Conservation (phyloP, 2,113 vertebrate species). For the Ochotona curzoniae region DNA sequence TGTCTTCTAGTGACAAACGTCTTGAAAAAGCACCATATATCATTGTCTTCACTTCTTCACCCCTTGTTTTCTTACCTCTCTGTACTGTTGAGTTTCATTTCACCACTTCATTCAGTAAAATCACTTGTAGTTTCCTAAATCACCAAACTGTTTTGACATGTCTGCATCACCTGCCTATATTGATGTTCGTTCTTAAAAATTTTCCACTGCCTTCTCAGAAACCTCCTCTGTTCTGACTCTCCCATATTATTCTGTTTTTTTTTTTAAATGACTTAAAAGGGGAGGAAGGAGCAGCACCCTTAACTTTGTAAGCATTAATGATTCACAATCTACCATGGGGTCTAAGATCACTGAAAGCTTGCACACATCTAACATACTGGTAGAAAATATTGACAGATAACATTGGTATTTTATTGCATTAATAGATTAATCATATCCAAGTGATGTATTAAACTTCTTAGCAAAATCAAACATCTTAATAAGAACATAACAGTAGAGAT, state of each 20-base stretch:
- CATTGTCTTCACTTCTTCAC: not conserved
- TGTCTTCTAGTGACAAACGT: not conserved
- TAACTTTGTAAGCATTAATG: not conserved
- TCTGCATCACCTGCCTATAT: not conserved
- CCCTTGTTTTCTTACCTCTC: not conserved
- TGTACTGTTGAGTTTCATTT: not conserved
- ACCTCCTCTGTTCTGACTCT: not conserved
- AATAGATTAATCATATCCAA: not conserved
- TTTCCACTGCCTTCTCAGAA: slow-evolving; percentile 12
- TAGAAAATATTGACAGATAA: not conserved
- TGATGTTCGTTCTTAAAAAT: slow-evolving; percentile 1
- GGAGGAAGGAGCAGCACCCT: not conserved
- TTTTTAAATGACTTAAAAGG: slow-evolving; percentile 32
- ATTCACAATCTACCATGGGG: not conserved
- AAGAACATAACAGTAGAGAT: not conserved
- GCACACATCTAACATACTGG: slow-evolving; percentile 2
- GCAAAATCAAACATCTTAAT: slow-evolving; percentile 28
- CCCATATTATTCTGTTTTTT: not conserved
- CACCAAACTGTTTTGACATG: not conserved
- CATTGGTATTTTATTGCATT: slow-evolving; percentile 34
- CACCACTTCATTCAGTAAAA: not conserved
- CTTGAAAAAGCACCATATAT: not conserved
- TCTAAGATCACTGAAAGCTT: not conserved
- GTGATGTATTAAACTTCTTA: slow-evolving; percentile 2
- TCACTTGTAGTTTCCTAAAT: not conserved